phyloP scores from a whole-genome alignment of 2,797 vertebrate genomes.

The Fistularia commersonii region DNA sequence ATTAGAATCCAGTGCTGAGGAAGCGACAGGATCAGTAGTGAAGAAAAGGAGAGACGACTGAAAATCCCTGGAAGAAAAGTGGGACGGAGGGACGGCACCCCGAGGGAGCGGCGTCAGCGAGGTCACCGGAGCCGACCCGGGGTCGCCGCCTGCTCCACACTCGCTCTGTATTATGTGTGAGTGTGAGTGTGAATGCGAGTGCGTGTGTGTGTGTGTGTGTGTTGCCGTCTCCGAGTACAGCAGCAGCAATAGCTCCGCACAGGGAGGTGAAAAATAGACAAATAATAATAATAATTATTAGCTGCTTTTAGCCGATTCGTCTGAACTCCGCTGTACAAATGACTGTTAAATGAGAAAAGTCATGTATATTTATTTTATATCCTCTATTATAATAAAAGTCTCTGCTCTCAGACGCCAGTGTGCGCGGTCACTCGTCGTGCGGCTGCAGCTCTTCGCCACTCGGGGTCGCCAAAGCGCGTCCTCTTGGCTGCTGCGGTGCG shows the following conservation, averaged over 20 bases:
- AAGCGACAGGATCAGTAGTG: no score
- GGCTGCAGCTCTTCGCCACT: slow-evolving; percentile 27
- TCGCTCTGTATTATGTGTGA: slow-evolving; percentile 34
- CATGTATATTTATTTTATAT: slow-evolving; percentile 93
- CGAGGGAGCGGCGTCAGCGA: no score
- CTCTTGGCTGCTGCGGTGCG: neutral
- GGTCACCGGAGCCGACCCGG: no score
- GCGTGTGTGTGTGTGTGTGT: slow-evolving; percentile 34
- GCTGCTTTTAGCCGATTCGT: slow-evolving; percentile 77
- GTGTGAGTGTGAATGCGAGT: slow-evolving; percentile 8
- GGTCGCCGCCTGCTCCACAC: slow-evolving; percentile 30
- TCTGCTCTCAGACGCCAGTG: slow-evolving; percentile 76
- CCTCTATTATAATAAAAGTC: slow-evolving; percentile 90
- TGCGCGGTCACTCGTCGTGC: neutral
- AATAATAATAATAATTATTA: slow-evolving; percentile 65
- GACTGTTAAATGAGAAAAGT: slow-evolving; percentile 86
- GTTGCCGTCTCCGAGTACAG: slow-evolving; percentile 59
- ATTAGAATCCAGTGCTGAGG: no score
- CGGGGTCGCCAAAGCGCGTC: slow-evolving; percentile 34
- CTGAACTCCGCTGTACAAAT: slow-evolving; percentile 81
- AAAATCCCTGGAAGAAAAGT: no score
- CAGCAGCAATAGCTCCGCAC: slow-evolving; percentile 58
- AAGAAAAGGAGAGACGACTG: no score
- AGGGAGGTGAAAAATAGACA: slow-evolving; percentile 47
- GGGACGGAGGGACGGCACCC: no score